Evolutionary conservation across 2,888 invertebrate genomes (phyloP).

Genomic region (Dasysyrphus albostriatus): DNA sequence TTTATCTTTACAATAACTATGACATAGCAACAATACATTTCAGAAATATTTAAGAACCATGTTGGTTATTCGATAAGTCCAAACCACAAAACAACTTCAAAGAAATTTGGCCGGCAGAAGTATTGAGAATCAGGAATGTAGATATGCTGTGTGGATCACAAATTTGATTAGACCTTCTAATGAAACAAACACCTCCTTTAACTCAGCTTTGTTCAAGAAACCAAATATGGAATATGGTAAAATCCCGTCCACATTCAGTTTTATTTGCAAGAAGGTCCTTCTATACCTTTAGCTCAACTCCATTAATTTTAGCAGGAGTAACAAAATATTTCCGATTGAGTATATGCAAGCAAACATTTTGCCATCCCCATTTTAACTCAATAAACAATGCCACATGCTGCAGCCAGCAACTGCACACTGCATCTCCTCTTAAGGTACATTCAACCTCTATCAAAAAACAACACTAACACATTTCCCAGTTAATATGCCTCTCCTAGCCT

Average conservation of each 20-base stretch:
- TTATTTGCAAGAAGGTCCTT: neutral
- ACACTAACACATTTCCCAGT: slow-evolving; percentile 28
- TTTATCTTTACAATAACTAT: no score
- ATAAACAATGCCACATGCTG: slow-evolving; percentile 28
- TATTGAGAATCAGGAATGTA: neutral
- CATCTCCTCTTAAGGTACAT: slow-evolving; percentile 23
- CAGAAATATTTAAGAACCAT: no score
- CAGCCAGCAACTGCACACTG: neutral
- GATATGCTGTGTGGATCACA: neutral
- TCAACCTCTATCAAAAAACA: neutral
- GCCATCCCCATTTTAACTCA: neutral
- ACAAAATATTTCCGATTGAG: slow-evolving; percentile 26
- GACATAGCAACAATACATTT: no score
- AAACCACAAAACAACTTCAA: neutral
- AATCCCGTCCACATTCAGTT: neutral
- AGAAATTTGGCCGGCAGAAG: neutral
- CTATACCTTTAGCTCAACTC: neutral
- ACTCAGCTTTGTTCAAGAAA: neutral
- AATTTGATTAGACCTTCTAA: neutral
- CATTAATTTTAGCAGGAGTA: neutral
- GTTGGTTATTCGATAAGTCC: neutral
- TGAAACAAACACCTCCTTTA: neutral
- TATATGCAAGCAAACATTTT: slow-evolving; percentile 31
- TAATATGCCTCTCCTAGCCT: slow-evolving; percentile 7
- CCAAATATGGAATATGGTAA: neutral